Evolutionary conservation across 1,140 invertebrate species (phyloP).

Genomic region (Chrysopa pallens): DNA sequence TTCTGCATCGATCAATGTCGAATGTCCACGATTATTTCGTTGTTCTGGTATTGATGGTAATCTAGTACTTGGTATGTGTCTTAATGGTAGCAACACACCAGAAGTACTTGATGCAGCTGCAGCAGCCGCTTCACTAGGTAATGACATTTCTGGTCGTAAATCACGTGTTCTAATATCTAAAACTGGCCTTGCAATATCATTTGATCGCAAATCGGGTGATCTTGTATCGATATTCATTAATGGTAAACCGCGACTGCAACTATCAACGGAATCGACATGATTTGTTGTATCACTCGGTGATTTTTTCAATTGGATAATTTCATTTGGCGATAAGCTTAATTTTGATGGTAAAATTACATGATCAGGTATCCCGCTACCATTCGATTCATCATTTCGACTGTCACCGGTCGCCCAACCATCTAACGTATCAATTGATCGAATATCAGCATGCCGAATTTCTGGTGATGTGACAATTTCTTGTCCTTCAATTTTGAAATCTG

Average conservation of each 20-base stretch:
- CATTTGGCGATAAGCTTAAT: background rate
- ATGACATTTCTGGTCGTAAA: constrained; percentile 5
- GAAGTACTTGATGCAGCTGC: constrained; percentile 17
- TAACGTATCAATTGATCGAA: constrained; percentile 13
- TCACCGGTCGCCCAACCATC: constrained; percentile 5
- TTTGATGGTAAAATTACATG: background rate
- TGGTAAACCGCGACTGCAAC: constrained; percentile 6
- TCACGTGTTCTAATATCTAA: constrained; percentile 8
- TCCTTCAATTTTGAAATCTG: constrained; percentile 14
- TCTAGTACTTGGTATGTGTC: constrained; percentile 53
- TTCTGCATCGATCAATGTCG: constrained; percentile 38
- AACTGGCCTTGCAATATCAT: constrained; percentile 8
- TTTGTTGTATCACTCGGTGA: background rate
- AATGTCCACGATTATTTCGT: constrained; percentile 35
- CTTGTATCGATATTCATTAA: constrained; percentile 11
- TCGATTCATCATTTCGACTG: background rate
- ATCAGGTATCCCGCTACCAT: background rate
- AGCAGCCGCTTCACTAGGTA: constrained; percentile 7
- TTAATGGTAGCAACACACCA: constrained; percentile 36
- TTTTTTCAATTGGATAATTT: background rate
- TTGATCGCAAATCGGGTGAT: constrained; percentile 12
- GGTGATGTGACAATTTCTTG: constrained; percentile 19
- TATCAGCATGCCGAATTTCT: constrained; percentile 20
- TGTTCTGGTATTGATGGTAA: constrained; percentile 63
- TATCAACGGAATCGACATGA: background rate